Base-by-base conservation (phyloP, 2,888 invertebrate genomes). In the Taphrorychus bicolor region DNA sequence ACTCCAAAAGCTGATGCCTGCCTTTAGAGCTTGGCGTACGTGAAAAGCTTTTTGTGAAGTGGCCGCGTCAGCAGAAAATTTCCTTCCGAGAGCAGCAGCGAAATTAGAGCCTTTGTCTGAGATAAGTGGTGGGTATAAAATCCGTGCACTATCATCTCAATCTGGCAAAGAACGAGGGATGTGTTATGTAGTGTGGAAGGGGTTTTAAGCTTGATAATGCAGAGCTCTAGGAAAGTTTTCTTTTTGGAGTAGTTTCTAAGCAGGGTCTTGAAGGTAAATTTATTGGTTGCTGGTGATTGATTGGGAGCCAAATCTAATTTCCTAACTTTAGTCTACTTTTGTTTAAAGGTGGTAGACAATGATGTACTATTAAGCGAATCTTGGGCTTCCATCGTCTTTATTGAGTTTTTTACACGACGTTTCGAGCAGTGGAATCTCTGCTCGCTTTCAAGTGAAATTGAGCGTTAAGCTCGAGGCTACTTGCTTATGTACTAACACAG, bases 31-130 rank as follows among this genome's bases (percentile, higher is more conserved):
- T n/a, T 32, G 42, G 21, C 17, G 61, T 61, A 66, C 61, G 61
- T 66, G 61, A 61, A 66, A 66, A 41, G 66, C 66, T 51, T 66
- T 66, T 66, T 66, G 53, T 66, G 49, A 66, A 61, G 61, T 60
- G 52, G 61, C 66, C 57, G 42, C 57, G 66, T 66, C 66, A 61
- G 66, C 66, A 56, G 66, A 49, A 61, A 66, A 66, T 32, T 66
- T 60, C 60, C 22, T 52, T 66, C 61, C 24, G 14, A 11, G 51
- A 62, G 61, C 41, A 51, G 61, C 42, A 42, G 66, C 57, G 49
- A 61, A 66, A 66, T 66, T 66, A 61, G 66, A 52, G 62, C 67
- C 59, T 67, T 67, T 67, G 67, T 67, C 52, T 52, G 51, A 59
- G 53, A 23, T 58, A 67, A 67, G 66, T 66, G 49, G 61, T 56